Base-by-base conservation (phyloP, 2,888 invertebrate genomes). In the Mechanitis messenoides region DNA sequence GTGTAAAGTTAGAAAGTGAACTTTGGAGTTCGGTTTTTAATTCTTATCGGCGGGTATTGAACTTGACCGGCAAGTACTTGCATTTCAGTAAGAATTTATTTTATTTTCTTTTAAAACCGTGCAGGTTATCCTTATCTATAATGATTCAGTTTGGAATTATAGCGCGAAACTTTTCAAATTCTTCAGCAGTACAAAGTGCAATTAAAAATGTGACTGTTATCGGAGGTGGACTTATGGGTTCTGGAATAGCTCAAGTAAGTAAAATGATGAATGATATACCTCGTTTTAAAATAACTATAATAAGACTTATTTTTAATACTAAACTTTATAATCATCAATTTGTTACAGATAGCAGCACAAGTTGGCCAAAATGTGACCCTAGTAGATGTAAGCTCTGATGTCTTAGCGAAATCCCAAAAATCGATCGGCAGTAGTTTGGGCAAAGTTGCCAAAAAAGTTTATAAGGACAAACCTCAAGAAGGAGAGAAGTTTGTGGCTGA, bases 161-260 rank as follows among this genome's bases (percentile, higher is more conserved):
- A 53, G 76, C 81, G n/a, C 80, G 87, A 68, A 82, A 77, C 68
- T 87, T 89, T 72, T 87, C 87, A 5, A 85, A 78, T 76, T 82
- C 87, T 12, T 68, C 80, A 2, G 74, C 81, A 33, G 75, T 80
- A 71, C 50, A 50, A 31, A 93, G 92, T 74, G 85, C 87, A n/a
- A 93, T 96, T 58, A 94, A 95, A 80, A 93, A 94, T 82, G 94
- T 97, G 33, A 94, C 95, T 2, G 92, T 97, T 56, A 93, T 97
- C 71, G 97, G 97, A n/a, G 95, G 95, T 50, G 97, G 97, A 5
- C 87, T 96, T 6, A 97, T 97, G 97, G 97, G 97, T 3, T 93
- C 95, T 54, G 97, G 97, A 58, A 96, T 97, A 72, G 96, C 96
- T 55, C 97, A 97, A 93, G 96, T 96, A 87, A 42, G 11, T 9